Base-by-base conservation (phyloP, 2,888 invertebrate genomes). In the Embidobia sp. region DNA sequence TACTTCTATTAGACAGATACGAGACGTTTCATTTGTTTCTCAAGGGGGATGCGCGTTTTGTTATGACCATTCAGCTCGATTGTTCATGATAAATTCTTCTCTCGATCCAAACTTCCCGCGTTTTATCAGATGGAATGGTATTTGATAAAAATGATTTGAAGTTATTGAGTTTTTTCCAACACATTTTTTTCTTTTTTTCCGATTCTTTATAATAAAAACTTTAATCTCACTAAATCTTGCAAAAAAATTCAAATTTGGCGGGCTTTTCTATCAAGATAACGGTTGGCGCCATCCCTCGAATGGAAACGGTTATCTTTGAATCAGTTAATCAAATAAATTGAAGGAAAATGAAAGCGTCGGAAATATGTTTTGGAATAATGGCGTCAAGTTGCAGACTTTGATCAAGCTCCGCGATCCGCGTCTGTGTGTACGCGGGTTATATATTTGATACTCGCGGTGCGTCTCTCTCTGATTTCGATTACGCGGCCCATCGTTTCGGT, bases 381-480 rank as follows among this genome's bases (percentile, higher is more conserved):
- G 48, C 4, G 26, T 49, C 40, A 64, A 55, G 33, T 64, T 55
- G 48, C 27, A 55, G 72, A 66, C 66, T 66, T 57, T 73, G 49
- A 73, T 63, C 55, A 48, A 55, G 13, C 51, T 22, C 31, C n/a
- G 35, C 33, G 51, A 70, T 63, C 29, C 72, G 53, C 51, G 49
- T 40, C 55, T 66, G 35, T 63, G 29, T 49, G 10, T 33, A 27
- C n/a, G 19, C 48, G 19, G 11, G 15, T 37, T 55, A 55, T 72
- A 70, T 70, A 61, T 70, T 55, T 66, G 51, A 66, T 46, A 59
- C 27, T 37, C 57, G 22, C n/a, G 18, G 26, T 31, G 49, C 15
- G n/a, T 74, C 72, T 61, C 67, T 67, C 75, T 77, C n/a, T n/a
- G 48, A 72, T 66, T 61, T 61, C 63, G 72, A 69, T 77, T 69